These are phyloP conservation scores for Oxyruncus cristatus DNA, from an alignment of 2,113 vertebrate species.

Conservation along the genomic window DNA sequence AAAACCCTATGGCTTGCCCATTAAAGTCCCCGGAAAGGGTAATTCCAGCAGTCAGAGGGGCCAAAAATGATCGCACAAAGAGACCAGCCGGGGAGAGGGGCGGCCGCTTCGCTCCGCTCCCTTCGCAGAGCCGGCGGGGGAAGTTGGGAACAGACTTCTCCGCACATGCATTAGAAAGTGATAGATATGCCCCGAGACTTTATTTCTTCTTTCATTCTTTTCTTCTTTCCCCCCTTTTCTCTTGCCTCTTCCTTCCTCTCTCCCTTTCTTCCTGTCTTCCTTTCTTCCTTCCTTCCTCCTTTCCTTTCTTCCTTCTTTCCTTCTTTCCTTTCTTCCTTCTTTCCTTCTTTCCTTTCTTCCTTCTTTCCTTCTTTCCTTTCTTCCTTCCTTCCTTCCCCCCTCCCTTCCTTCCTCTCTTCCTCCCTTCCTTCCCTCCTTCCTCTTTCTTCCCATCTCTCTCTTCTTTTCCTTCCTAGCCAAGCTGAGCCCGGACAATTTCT, in stretches of 20 bases:
- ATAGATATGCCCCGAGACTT: background rate
- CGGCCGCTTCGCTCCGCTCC: background rate
- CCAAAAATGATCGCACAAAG: slow-evolving; percentile 16
- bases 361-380: too few relatives aligned
- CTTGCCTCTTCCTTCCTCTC: background rate
- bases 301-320: too few relatives aligned
- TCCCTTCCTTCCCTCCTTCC: too few relatives aligned
- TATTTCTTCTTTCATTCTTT: too few relatives aligned
- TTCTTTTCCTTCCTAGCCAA: background rate
- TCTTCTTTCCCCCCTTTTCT: too few relatives aligned
- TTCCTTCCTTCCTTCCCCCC: background rate
- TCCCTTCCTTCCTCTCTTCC: background rate
- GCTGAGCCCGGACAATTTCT: background rate
- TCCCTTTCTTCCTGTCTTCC: background rate
- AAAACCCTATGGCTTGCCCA: slow-evolving; percentile 53
- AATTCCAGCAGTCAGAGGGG: slow-evolving; percentile 48
- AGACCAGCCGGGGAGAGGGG: background rate
- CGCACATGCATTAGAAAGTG: background rate
- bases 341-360: too few relatives aligned
- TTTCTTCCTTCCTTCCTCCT: too few relatives aligned
- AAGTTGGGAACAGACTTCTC: slow-evolving; percentile 16
- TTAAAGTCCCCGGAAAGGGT: slow-evolving; percentile 48
- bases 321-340: too few relatives aligned
- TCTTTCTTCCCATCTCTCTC: too few relatives aligned
- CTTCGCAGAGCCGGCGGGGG: background rate